A percentile compares a stretch with the other conserved stretches of the same genome.
Evolutionary conservation across 2,888 invertebrate species (phyloP).

Genomic region (Eubasilissa splendida): DNA sequence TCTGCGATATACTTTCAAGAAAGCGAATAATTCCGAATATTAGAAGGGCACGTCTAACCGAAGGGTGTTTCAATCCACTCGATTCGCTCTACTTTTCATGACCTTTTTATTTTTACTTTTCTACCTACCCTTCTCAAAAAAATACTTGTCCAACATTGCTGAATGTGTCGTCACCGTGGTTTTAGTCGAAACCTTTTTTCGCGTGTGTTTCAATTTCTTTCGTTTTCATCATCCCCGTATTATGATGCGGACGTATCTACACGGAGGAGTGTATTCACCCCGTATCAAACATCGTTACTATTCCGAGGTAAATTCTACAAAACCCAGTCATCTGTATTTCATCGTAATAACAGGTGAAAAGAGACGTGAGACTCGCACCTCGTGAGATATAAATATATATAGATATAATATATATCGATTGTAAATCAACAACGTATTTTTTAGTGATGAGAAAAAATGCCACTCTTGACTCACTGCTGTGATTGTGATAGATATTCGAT

Average conservation of each 20-base stretch:
- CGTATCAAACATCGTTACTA: neutral
- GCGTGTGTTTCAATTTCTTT: too few relatives aligned
- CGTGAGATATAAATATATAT: neutral
- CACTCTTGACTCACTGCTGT: too few relatives aligned
- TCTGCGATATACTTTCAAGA: slow-evolving; percentile 30
- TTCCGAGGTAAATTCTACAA: neutral
- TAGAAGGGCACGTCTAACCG: neutral
- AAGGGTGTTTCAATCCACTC: slow-evolving; percentile 17
- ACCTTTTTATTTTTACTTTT: neutral
- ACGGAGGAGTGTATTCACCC: neutral
- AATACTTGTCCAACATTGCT: too few relatives aligned
- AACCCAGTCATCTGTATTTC: neutral
- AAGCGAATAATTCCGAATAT: slow-evolving; percentile 19
- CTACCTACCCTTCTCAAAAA: neutral
- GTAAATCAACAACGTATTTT: too few relatives aligned
- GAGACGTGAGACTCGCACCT: neutral
- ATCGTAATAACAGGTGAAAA: slow-evolving; percentile 7
- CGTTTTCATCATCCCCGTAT: too few relatives aligned
- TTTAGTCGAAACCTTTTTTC: too few relatives aligned
- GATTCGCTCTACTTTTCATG: slow-evolving; percentile 16
- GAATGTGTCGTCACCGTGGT: too few relatives aligned
- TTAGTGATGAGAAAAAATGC: too few relatives aligned
- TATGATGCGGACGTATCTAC: too few relatives aligned
- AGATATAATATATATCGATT: too few relatives aligned
- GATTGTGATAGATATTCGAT: too few relatives aligned